phyloP scores from a whole-genome alignment of 2,797 vertebrate species.

The Phalanger gymnotis region DNA sequence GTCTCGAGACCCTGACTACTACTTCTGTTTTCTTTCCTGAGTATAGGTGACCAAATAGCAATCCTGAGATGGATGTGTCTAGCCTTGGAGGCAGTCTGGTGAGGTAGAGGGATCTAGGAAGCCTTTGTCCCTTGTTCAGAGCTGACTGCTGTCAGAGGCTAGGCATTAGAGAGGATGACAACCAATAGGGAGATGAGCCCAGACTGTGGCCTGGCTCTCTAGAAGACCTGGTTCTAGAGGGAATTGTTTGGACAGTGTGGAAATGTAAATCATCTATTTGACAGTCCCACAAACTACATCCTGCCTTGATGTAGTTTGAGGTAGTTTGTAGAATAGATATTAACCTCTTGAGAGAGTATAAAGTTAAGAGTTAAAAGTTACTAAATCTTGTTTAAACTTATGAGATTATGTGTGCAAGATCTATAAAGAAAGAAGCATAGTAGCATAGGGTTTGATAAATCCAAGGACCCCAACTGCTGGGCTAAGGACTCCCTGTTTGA shows the following conservation, averaged over 20 bases:
- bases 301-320: neutral
- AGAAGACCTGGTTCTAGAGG: neutral
- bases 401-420: neutral
- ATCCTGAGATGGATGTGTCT: neutral
- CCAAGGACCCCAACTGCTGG: neutral
- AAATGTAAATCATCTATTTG: neutral
- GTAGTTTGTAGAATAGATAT: neutral
- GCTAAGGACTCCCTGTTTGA: neutral
- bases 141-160: neutral
- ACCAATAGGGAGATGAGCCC: neutral
- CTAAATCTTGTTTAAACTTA: neutral
- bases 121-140: neutral
- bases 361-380: neutral
- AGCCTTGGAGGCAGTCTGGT: neutral
- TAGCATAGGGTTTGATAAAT: neutral
- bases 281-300: neutral
- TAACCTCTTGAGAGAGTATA: neutral
- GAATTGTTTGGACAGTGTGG: neutral
- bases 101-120: neutral
- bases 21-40: neutral
- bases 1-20: neutral
- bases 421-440: neutral
- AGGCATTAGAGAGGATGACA: neutral
- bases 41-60: neutral
- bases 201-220: neutral